Conservation (phyloP, 2,888 invertebrate genomes). For the Plutella xylostella region DNA sequence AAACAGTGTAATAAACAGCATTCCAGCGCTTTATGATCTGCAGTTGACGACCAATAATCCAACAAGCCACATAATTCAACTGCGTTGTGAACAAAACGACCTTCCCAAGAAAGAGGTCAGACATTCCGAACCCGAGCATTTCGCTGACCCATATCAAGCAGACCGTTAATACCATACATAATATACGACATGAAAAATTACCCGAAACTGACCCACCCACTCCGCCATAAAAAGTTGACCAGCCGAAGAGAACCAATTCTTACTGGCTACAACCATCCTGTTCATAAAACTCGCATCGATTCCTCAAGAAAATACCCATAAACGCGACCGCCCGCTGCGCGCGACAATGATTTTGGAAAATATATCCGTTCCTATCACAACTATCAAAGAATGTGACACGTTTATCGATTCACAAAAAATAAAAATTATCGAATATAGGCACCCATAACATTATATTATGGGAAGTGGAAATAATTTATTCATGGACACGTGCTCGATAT, state of each 20-base stretch:
- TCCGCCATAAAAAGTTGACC: slow-evolving; percentile 24
- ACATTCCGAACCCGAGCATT: slow-evolving; percentile 15
- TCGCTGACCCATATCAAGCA: slow-evolving; percentile 15
- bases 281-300: slow-evolving; percentile 15
- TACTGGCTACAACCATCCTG: no score
- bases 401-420: slow-evolving; percentile 8
- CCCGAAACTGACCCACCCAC: slow-evolving; percentile 29
- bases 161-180: slow-evolving; percentile 21
- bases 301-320: slow-evolving; percentile 22
- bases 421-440: slow-evolving; percentile 1
- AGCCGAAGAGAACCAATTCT: slow-evolving; percentile 12
- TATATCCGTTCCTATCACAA: slow-evolving; percentile 10
- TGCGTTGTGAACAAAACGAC: no score
- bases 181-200: slow-evolving; percentile 26
- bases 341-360: slow-evolving; percentile 23
- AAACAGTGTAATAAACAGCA: no score
- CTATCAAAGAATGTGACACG: slow-evolving; percentile 1
- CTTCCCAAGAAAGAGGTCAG: slow-evolving; percentile 3
- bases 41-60: no score
- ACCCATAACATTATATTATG: neutral
- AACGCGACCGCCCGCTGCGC: slow-evolving; percentile 29
- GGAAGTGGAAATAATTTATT: slow-evolving; percentile 26
- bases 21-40: no score
- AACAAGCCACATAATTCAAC: no score
- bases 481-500: slow-evolving; percentile 30